Base-by-base conservation (phyloP, 1,140 invertebrate genomes). In the Ips typographus region DNA sequence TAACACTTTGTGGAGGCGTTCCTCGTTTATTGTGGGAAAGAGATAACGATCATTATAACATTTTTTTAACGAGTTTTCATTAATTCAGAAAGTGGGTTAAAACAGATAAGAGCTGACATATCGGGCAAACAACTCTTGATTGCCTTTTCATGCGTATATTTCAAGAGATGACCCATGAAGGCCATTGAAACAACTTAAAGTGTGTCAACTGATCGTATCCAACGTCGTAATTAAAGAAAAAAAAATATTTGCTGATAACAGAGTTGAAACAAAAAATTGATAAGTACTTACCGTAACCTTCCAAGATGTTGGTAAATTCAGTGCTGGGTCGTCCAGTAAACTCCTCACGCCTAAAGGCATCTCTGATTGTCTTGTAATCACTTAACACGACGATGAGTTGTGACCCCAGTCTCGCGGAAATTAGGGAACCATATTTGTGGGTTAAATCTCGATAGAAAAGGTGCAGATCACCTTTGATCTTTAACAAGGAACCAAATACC, bases 301-400 rank as follows among this genome's bases (percentile, higher is more conserved):
- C 91, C 40, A 96, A 84, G n/a, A 94, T 91, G 73, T 90, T 87
- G 82, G 88, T 93, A 74, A 95, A 89, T 51, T 92, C 90, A 7
- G 88, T 93, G 73, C 88, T 88, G 8, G 94, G 94, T 59, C 94
- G 85, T 40, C 90, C 93, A 68, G 91, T 92, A 81, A 95, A 94
- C 74, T 94, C 92, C 75, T 93, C 91, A 22, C 87, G 86, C 0
- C 90, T 83, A 79, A 96, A 96, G 36, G 92, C 88, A 75, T 95
- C 91, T 60, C 92, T 83, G 70, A 96, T 94, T 73, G 89, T 83
- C 73, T 89, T 87, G 77, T 93, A 90, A 82, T 96, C 94, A 80
- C 90, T 93, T 66, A 96, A 82, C 4, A 96, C 91, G 8, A 96
- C 89, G 5, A 92, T 88, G 3, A 94, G 82, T 74, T 95, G 90